phyloP scores from a whole-genome alignment of 2,888 invertebrate genomes.

The Glyphotaelius pellucidus region DNA sequence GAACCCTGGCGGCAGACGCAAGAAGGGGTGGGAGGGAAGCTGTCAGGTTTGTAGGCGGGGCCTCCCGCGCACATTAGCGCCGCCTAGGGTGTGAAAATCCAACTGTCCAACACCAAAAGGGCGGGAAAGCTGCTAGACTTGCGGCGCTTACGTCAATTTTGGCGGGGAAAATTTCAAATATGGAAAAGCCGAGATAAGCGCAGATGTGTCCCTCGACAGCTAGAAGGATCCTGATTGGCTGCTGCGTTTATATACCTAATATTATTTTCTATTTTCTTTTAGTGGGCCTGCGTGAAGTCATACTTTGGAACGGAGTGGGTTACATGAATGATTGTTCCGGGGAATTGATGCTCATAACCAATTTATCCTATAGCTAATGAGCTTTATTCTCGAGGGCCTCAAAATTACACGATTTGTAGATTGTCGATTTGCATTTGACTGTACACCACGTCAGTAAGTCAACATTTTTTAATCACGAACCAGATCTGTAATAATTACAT shows the following conservation, averaged over 20 bases:
- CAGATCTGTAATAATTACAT: too few relatives aligned
- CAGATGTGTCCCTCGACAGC: constrained; percentile 36
- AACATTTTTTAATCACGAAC: background rate
- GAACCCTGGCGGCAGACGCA: constrained; percentile 16
- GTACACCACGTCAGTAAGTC: background rate
- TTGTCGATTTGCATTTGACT: background rate
- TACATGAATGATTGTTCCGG: background rate
- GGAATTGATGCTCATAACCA: background rate
- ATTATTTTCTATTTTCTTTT: background rate
- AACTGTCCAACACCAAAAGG: constrained; percentile 47
- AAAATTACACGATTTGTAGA: background rate
- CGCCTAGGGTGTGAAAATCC: constrained; percentile 65
- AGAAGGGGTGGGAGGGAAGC: background rate
- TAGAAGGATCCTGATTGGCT: constrained; percentile 41
- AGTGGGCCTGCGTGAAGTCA: constrained; percentile 3
- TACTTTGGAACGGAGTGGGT: background rate
- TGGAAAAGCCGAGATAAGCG: constrained; percentile 51
- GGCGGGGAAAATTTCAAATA: constrained; percentile 25
- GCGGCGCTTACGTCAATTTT: constrained; percentile 43
- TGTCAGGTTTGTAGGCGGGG: constrained; percentile 48
- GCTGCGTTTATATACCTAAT: background rate
- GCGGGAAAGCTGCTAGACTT: constrained; percentile 19
- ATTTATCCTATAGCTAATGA: background rate
- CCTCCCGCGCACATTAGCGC: constrained; percentile 64
- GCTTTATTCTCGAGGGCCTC: background rate